These are phyloP conservation scores for Solea senegalensis DNA, from an alignment of 2,113 vertebrate genomes.

Conservation along the genomic window DNA sequence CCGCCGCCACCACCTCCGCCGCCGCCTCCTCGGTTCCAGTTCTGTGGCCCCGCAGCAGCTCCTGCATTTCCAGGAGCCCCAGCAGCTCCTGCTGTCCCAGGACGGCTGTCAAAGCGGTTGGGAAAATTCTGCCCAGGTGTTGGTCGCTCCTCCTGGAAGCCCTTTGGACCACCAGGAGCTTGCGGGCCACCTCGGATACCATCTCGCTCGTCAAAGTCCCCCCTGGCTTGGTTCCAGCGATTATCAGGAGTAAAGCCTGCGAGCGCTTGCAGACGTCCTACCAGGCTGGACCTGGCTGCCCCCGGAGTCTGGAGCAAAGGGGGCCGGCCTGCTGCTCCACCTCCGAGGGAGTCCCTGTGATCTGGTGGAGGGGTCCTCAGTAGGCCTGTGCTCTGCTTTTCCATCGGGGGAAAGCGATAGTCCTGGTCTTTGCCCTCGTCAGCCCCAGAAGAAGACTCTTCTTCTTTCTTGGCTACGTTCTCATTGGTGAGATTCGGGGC, in stretches of 20 bases:
- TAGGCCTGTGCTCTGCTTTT: slow-evolving; percentile 81
- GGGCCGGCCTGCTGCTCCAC: slow-evolving; percentile 55
- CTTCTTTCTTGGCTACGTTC: slow-evolving; percentile 85
- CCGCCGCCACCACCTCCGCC: too few species aligned
- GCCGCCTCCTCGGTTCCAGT: slow-evolving; percentile 86
- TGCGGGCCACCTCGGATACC: slow-evolving; percentile 80
- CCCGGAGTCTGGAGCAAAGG: slow-evolving; percentile 78
- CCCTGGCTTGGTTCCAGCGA: slow-evolving; percentile 91
- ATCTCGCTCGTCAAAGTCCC: slow-evolving; percentile 96
- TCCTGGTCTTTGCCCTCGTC: slow-evolving; percentile 95
- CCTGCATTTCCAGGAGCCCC: slow-evolving; percentile 52
- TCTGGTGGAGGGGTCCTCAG: slow-evolving; percentile 86
- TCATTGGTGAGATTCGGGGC: slow-evolving; percentile 83
- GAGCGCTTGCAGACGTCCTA: slow-evolving; percentile 84
- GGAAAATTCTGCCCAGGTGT: slow-evolving; percentile 84
- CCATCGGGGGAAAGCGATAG: slow-evolving; percentile 93
- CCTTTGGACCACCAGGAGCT: slow-evolving; percentile 83
- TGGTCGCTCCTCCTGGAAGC: slow-evolving; percentile 91
- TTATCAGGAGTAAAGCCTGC: slow-evolving; percentile 90
- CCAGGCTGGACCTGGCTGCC: slow-evolving; percentile 65
- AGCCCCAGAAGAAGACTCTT: slow-evolving; percentile 83
- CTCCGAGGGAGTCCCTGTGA: slow-evolving; percentile 86
- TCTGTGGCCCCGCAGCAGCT: slow-evolving; percentile 63
- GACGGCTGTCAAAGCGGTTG: slow-evolving; percentile 89
- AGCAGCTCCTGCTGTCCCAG: slow-evolving; percentile 76